Conservation (phyloP, 2,888 invertebrate genomes). For the Caenorhabditis sinica region DNA sequence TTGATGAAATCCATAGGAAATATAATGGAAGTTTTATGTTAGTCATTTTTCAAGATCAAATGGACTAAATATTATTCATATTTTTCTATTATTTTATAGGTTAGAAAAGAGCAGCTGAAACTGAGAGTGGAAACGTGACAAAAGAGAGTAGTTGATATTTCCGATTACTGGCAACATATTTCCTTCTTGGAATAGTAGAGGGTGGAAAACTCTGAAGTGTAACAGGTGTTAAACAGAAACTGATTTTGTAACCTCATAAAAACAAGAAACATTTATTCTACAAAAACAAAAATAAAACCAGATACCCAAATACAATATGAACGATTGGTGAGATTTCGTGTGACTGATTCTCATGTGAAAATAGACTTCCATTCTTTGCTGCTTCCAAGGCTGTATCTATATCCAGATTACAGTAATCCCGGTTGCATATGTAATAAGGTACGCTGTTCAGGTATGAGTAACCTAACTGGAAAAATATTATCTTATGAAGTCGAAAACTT, state of each 20-base stretch:
- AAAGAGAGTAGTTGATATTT: not conserved
- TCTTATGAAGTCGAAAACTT: not conserved
- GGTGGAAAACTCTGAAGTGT: not conserved
- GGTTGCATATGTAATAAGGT: slow-evolving; percentile 35
- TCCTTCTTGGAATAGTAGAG: not conserved
- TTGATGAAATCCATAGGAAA: no score
- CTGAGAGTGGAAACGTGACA: not conserved
- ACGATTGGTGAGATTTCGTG: no score
- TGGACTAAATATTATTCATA: no score
- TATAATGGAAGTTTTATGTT: no score
- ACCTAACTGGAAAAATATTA: slow-evolving; percentile 32
- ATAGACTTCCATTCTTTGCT: slow-evolving; percentile 9
- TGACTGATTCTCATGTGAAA: not conserved
- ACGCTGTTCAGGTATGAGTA: slow-evolving; percentile 27
- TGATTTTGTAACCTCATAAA: not conserved
- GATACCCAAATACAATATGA: not conserved
- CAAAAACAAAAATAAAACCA: no score
- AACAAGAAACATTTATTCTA: not conserved
- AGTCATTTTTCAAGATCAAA: no score
- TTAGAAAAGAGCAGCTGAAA: not conserved
- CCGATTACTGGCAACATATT: not conserved
- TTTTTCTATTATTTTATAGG: not conserved
- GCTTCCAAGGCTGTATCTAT: slow-evolving; percentile 24
- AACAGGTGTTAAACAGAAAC: not conserved
- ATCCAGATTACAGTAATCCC: slow-evolving; percentile 42